Evolutionary conservation across 37 sponge, comb jelly and placozoan genomes (phyloP), one percentile per base, ranked within the genome.

Genomic region (Chondrilla cf. caribensis): DNA sequence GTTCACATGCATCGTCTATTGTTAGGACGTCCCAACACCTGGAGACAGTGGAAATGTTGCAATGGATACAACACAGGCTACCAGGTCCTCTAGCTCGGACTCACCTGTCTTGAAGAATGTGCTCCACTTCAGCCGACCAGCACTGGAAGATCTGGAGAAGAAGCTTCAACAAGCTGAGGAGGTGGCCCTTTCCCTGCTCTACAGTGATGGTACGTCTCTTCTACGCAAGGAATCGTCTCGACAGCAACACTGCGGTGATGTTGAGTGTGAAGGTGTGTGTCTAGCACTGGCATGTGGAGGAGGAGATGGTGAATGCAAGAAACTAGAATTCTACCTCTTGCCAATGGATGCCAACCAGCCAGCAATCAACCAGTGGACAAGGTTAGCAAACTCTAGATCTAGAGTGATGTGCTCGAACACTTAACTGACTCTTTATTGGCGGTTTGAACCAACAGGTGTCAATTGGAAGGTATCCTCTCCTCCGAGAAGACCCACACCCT

Each of bases 151-250:
- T 11, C 7, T 84, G 54, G 80, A 60, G 77, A 29, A 14, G 8
- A 7, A 38, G 43, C 31, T 87, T 5, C 1, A 25, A 9, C 7
- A 51, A 24, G 77, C 81, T 0, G 57, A 72, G 29, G 84, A 84
- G 79, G 84, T 88, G 7, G 84, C 81, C 60, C 33, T 54, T 5
- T 59, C 81, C 36, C 55, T 88, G 55, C 25, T 54, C 32, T 88
- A 59, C 76, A 72, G 60, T 36, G 84, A 88, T 72, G 81, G 84
- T 2, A 80, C 80, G 51, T 70, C 75, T 25, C 84, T 82, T 25
- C 84, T 88, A 54, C 64, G 89, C 57, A 73, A 38, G 76, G 14
- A 9, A 4, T 36, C 38, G 9, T 3, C 38, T 31, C 44, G 43
- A n/a, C 40, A 38, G 40, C 24, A 17, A n/a, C 9, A n/a, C 17